These are phyloP conservation scores for Leucozona laternaria DNA, from an alignment of 2,888 invertebrate genomes.

Conservation along the genomic window DNA sequence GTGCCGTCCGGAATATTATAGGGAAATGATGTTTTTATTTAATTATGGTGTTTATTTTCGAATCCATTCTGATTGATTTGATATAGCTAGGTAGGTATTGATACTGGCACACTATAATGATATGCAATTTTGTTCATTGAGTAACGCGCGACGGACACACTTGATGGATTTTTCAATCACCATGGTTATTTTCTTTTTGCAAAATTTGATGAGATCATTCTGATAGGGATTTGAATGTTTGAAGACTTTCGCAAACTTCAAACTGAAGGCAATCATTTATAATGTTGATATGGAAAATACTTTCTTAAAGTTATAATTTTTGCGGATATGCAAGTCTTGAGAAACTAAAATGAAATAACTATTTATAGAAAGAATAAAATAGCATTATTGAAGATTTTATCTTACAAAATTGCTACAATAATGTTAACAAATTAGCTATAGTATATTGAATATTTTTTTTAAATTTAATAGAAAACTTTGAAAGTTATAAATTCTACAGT, in stretches of 20 bases:
- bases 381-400: too few species aligned
- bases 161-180: constrained; percentile 13
- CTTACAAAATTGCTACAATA: too few species aligned
- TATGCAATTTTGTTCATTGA: constrained; percentile 49
- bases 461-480: too few species aligned
- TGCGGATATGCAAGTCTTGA: neutral
- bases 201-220: constrained; percentile 3
- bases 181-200: neutral
- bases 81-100: too few species aligned
- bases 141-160: neutral
- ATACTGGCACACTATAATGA: constrained; percentile 50
- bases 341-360: neutral
- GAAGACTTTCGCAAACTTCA: neutral
- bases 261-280: neutral
- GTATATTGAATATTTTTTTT: too few species aligned
- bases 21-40: constrained; percentile 57
- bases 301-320: neutral
- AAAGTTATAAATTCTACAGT: too few species aligned
- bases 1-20: neutral
- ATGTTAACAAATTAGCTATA: too few species aligned
- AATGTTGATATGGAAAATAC: neutral
- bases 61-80: constrained; percentile 56
- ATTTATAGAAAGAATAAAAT: neutral
- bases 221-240: neutral
- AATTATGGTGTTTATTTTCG: constrained; percentile 59